Conservation (phyloP, 1,140 invertebrate genomes). For the Magallana gigas region DNA sequence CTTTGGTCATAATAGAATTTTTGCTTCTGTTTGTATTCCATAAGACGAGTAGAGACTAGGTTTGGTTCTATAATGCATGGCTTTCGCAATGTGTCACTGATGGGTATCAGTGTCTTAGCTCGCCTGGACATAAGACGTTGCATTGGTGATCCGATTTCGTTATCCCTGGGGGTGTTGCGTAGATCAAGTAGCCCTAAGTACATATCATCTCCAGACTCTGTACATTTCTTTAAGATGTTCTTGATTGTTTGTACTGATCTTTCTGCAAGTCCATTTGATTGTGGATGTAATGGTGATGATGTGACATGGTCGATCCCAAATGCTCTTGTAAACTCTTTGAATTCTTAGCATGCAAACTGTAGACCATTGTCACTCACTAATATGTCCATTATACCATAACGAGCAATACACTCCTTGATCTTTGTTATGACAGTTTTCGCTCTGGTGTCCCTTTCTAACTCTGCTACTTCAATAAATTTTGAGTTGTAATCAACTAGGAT, state of each 20-base stretch:
- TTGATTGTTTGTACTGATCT: conserved; percentile 41
- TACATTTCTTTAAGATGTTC: conserved; percentile 21
- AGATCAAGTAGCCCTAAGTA: conserved; percentile 50
- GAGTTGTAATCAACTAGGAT: conserved; percentile 47
- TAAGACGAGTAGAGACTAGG: neutral
- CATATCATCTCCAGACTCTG: conserved; percentile 40
- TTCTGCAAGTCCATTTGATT: conserved; percentile 36
- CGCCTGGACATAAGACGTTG: conserved; percentile 44
- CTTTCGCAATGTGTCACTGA: conserved; percentile 17
- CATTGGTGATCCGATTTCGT: conserved; percentile 44
- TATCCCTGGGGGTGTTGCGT: conserved; percentile 51
- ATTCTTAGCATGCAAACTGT: conserved; percentile 62
- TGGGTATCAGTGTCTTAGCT: conserved; percentile 13
- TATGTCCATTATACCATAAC: conserved; percentile 52
- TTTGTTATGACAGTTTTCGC: conserved; percentile 20
- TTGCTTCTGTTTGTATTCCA: conserved; percentile 22
- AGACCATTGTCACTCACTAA: conserved; percentile 65
- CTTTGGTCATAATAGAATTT: conserved; percentile 40
- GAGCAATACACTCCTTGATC: neutral
- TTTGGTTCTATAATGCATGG: neutral
- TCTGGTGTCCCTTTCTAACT: conserved; percentile 28
- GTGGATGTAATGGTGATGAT: conserved; percentile 30
- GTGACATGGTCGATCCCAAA: conserved; percentile 62
- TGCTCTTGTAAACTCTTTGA: conserved; percentile 56
- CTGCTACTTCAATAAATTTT: conserved; percentile 41